A percentile compares a stretch with the other conserved stretches of the same genome.
These are phyloP conservation scores for Eufriesea mexicana DNA, from an alignment of 1,140 invertebrate genomes.

Conservation along the genomic window DNA sequence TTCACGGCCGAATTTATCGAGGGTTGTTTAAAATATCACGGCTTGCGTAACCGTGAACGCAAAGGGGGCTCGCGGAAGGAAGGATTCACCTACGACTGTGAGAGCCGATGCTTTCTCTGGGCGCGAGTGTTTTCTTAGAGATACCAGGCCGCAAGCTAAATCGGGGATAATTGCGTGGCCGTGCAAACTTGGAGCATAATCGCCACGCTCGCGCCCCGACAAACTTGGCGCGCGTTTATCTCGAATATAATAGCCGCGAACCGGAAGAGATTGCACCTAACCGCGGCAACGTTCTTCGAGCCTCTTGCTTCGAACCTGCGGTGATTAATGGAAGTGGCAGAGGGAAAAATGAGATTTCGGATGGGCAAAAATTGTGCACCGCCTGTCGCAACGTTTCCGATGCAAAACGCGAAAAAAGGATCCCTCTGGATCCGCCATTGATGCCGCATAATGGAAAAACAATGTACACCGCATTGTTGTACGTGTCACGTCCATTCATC, in stretches of 20 bases:
- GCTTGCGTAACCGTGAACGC: not conserved
- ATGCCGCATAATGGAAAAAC: conserved; percentile 70
- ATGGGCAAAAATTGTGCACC: not conserved
- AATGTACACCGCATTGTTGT: conserved; percentile 52
- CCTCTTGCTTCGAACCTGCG: not conserved
- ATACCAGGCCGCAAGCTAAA: conserved; percentile 34
- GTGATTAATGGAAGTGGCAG: not conserved
- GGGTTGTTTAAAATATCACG: not conserved
- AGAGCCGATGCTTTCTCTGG: not conserved
- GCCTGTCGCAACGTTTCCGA: not conserved
- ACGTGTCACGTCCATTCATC: conserved; percentile 16
- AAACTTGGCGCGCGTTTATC: conserved; percentile 5
- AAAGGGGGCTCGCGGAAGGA: too few species aligned
- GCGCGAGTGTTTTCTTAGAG: conserved; percentile 32
- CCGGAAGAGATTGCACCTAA: conserved; percentile 14
- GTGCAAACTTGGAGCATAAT: conserved; percentile 37
- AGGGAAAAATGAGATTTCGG: conserved; percentile 15
- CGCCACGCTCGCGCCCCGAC: not conserved
- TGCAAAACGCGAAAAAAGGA: not conserved
- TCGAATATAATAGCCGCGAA: conserved; percentile 8
- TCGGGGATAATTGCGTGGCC: conserved; percentile 23
- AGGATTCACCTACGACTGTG: too few species aligned
- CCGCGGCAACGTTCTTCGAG: not conserved
- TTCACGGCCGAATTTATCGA: not conserved
- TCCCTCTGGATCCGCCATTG: not conserved